Percentiles rank a stretch among this genome's conserved stretches.
Evolutionary conservation across 2,888 invertebrate genomes (phyloP).

Genomic region (Morinoia aosen): DNA sequence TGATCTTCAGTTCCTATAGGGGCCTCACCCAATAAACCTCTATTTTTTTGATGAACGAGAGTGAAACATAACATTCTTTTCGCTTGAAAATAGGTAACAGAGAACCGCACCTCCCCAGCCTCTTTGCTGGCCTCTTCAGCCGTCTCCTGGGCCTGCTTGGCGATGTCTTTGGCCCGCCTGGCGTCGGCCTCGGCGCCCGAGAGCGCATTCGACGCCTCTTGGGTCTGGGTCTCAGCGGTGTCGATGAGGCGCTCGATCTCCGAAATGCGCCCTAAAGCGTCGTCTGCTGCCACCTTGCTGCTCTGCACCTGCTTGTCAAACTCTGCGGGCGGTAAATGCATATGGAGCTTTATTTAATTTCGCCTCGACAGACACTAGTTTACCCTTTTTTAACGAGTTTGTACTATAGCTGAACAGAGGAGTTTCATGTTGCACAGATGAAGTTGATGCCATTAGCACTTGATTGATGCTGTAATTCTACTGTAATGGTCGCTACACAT

Average conservation of each 20-base stretch:
- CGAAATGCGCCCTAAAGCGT: constrained; percentile 82
- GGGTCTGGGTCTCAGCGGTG: constrained; percentile 81
- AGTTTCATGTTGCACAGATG: neutral
- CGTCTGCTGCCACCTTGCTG: constrained; percentile 84
- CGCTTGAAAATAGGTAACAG: neutral
- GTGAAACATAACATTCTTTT: neutral
- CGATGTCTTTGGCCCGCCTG: constrained; percentile 80
- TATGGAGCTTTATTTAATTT: too few species aligned
- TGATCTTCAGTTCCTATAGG: neutral
- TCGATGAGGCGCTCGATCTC: constrained; percentile 81
- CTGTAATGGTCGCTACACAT: neutral
- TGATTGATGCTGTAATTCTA: neutral
- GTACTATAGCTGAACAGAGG: neutral
- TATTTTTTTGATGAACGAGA: neutral
- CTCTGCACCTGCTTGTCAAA: constrained; percentile 92
- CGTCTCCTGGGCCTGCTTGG: constrained; percentile 83
- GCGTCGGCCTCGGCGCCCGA: constrained; percentile 85
- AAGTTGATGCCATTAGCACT: neutral
- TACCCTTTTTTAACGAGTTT: neutral
- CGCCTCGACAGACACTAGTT: neutral
- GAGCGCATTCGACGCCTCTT: constrained; percentile 81
- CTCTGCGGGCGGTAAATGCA: constrained; percentile 73
- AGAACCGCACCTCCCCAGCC: constrained; percentile 76
- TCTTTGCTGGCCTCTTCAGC: constrained; percentile 86
- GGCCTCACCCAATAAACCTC: neutral